A percentile compares a stretch with the other conserved stretches of the same genome.
These are phyloP conservation scores for Oreohelix idahoensis DNA, from an alignment of 1,140 invertebrate genomes.

Conservation along the genomic window DNA sequence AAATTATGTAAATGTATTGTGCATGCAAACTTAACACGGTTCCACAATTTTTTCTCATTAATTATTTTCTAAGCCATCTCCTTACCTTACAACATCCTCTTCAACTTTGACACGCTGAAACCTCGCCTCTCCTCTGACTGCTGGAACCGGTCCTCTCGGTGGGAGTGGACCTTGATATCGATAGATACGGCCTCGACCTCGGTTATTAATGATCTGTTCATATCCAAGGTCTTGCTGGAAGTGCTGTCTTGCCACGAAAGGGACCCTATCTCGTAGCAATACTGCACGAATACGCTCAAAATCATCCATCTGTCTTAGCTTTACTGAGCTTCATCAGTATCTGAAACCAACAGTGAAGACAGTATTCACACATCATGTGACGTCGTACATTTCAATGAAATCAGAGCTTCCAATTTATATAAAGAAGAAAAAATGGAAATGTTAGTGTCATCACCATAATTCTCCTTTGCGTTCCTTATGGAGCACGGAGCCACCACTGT, in stretches of 20 bases:
- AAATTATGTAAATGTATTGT: too few relatives aligned
- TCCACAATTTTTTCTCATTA: too few relatives aligned
- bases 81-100: conserved; percentile 38
- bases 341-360: background rate
- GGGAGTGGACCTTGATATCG: conserved; percentile 11
- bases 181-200: conserved; percentile 12
- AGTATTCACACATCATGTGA: too few relatives aligned
- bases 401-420: too few relatives aligned
- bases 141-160: background rate
- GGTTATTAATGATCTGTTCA: conserved; percentile 24
- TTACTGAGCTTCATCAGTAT: background rate
- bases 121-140: background rate
- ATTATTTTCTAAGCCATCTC: background rate
- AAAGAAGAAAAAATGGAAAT: too few relatives aligned
- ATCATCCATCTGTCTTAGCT: conserved; percentile 24
- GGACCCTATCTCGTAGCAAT: conserved; percentile 17
- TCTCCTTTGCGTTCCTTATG: too few relatives aligned
- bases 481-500: too few relatives aligned
- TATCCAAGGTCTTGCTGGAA: conserved; percentile 20
- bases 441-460: too few relatives aligned
- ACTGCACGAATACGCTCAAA: conserved; percentile 23
- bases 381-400: too few relatives aligned
- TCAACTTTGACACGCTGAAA: conserved; percentile 34
- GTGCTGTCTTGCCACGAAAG: conserved; percentile 11
- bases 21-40: too few relatives aligned